Percentiles rank a stretch among this genome's conserved stretches.
Conservation (phyloP, 1,140 invertebrate genomes). For the Hyposmocoma kahamanoa region DNA sequence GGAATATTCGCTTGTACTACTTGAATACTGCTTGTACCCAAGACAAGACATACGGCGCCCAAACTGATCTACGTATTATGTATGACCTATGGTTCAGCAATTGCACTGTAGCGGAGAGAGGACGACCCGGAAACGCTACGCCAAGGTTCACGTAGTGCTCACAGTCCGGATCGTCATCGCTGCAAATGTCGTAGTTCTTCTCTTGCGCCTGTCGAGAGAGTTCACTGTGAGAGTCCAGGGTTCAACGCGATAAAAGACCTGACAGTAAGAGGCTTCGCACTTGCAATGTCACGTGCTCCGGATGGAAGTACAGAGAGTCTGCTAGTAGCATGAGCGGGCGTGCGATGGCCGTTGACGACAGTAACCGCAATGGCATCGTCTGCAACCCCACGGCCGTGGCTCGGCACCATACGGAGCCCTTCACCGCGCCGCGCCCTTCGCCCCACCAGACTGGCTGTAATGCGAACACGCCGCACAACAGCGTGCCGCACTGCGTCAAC, state of each 20-base stretch:
- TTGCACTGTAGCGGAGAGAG: slow-evolving; percentile 25
- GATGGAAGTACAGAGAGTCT: slow-evolving; percentile 31
- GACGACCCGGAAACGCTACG: slow-evolving; percentile 33
- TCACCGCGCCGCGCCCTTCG: slow-evolving; percentile 29
- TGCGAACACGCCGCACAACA: slow-evolving; percentile 18
- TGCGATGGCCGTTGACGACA: slow-evolving; percentile 32
- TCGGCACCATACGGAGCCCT: slow-evolving; percentile 22
- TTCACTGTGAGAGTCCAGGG: no score
- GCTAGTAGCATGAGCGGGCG: slow-evolving; percentile 36
- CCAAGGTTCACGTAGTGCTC: slow-evolving; percentile 43
- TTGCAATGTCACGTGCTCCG: slow-evolving; percentile 33
- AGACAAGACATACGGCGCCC: no score
- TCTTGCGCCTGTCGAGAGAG: slow-evolving; percentile 35
- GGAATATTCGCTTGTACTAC: no score
- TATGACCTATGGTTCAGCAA: slow-evolving; percentile 44
- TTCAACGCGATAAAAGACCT: no score
- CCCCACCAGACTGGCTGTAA: slow-evolving; percentile 31
- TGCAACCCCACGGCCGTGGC: slow-evolving; percentile 24
- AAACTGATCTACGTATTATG: no score
- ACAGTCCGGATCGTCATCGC: slow-evolving; percentile 37
- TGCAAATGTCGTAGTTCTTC: slow-evolving; percentile 47
- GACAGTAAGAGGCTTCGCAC: slow-evolving; percentile 17
- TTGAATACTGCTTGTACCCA: no score
- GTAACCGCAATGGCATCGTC: slow-evolving; percentile 19
- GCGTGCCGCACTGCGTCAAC: neutral